Conservation (phyloP, 2,797 vertebrate species). For the Zalophus californianus region DNA sequence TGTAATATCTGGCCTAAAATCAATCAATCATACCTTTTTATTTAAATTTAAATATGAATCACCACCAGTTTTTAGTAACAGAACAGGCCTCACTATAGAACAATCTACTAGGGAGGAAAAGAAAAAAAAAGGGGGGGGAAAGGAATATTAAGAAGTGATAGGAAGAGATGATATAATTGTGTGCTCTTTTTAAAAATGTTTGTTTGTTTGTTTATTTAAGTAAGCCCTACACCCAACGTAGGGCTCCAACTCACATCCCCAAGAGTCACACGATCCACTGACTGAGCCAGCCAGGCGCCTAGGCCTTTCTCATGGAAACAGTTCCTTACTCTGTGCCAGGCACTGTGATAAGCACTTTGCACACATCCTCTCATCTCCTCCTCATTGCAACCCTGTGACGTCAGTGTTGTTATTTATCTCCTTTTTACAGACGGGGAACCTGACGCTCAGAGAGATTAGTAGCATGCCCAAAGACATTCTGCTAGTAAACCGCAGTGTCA, state of each 20-base stretch:
- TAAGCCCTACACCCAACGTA: background rate
- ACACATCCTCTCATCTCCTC: slow-evolving; percentile 21
- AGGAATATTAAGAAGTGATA: background rate
- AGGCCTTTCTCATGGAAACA: background rate
- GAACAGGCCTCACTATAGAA: background rate
- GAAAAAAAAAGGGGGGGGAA: background rate
- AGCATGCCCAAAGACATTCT: background rate
- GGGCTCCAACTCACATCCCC: background rate
- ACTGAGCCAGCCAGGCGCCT: background rate
- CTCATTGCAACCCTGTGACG: background rate
- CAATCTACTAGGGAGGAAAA: background rate
- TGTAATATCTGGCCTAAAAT: slow-evolving; percentile 10
- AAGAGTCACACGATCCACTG: background rate
- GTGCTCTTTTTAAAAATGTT: background rate
- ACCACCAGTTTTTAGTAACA: slow-evolving; percentile 41
- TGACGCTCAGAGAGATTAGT: background rate
- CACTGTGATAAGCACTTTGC: slow-evolving; percentile 4
- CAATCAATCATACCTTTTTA: background rate
- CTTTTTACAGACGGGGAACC: slow-evolving; percentile 44
- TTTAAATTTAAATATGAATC: slow-evolving; percentile 16
- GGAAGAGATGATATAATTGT: slow-evolving; percentile 31
- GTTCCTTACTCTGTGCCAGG: background rate
- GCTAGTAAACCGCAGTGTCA: background rate
- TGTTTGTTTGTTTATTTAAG: background rate
- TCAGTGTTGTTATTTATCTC: slow-evolving; percentile 44